Base-by-base conservation (phyloP, 2,888 invertebrate species). In the Melanostoma scalare region DNA sequence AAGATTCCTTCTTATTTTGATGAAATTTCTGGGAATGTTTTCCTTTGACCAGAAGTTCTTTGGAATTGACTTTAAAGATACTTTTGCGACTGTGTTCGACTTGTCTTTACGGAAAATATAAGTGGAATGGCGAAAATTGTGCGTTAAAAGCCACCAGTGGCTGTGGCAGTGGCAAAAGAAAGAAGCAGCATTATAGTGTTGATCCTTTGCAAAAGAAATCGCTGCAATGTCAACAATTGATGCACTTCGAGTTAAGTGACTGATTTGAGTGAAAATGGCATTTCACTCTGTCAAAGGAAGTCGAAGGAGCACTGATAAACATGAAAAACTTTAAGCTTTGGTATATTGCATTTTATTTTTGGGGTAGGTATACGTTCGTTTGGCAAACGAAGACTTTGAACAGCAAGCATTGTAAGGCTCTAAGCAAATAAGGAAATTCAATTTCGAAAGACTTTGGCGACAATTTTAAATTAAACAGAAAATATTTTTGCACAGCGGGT, bases 11-110 rank as follows among this genome's bases (percentile, higher is more conserved):
- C 38, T 35, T 8, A 38, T 31, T 44, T 3, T 31, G 56, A 38
- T 42, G 74, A 52, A 35, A 40, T 58, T 58, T 60, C 58, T 67
- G 67, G 67, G 74, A 68, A 60, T 68, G 36, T 46, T 68, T 75
- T 68, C 67, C 67, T 75, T 75, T 20, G 1, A 1, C 20, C 46
- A 75, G 67, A n/a, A 42, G 10, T 35, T 35, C 48, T 36, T 3
- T 42, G 52, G 44, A 61, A 61, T 61, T 31, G 20, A 48, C 35
- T 58, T 58, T 30, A 8, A 50, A 68, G 36, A 8, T 53, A 10
- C 40, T 20, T 5, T 40, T 53, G 6, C 10, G 3, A 2, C 35
- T 33, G 4, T 9, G 2, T 68, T 20, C n/a, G 10, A 36, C 20
- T 20, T 20, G 1, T 63, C 20, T 65, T 65, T 36, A 2, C 3